phyloP scores from a whole-genome alignment of 2,113 vertebrate species.

The Pseudorhombus dupliciocellatus region DNA sequence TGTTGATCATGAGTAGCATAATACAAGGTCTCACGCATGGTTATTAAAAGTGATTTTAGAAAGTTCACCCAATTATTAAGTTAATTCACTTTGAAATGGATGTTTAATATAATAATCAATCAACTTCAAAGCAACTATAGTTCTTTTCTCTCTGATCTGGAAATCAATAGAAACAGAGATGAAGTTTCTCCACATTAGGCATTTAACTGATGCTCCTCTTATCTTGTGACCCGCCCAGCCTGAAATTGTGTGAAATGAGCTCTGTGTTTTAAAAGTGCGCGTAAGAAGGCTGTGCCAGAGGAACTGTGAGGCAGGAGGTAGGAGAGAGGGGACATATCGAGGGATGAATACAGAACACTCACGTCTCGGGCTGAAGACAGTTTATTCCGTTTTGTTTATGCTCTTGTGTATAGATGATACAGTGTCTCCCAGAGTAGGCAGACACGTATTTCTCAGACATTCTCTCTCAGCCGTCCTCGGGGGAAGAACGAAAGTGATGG shows the following conservation, averaged over 20 bases:
- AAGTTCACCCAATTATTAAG: conserved; percentile 24
- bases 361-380: conserved; percentile 47
- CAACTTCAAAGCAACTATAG: conserved; percentile 12
- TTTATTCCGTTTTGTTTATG: conserved; percentile 73
- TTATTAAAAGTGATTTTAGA: not conserved
- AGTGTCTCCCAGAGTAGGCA: conserved; percentile 60
- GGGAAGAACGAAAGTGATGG: conserved; percentile 70
- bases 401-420: conserved; percentile 63
- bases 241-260: conserved; percentile 37
- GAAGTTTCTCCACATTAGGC: conserved; percentile 26
- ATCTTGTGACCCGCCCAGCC: conserved; percentile 29
- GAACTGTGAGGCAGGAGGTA: conserved; percentile 8
- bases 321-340: conserved; percentile 9
- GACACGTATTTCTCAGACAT: conserved; percentile 59
- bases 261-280: conserved; percentile 21
- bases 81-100: conserved; percentile 22
- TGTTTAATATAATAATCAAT: conserved; percentile 39
- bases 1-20: conserved; percentile 11
- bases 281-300: conserved; percentile 22
- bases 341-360: conserved; percentile 44
- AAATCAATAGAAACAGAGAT: conserved; percentile 37
- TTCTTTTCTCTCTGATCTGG: conserved; percentile 23
- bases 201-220: conserved; percentile 42
- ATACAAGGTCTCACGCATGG: not conserved
- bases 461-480: conserved; percentile 60